Conservation (phyloP, 2,797 vertebrate genomes). For the Fistularia commersonii region DNA sequence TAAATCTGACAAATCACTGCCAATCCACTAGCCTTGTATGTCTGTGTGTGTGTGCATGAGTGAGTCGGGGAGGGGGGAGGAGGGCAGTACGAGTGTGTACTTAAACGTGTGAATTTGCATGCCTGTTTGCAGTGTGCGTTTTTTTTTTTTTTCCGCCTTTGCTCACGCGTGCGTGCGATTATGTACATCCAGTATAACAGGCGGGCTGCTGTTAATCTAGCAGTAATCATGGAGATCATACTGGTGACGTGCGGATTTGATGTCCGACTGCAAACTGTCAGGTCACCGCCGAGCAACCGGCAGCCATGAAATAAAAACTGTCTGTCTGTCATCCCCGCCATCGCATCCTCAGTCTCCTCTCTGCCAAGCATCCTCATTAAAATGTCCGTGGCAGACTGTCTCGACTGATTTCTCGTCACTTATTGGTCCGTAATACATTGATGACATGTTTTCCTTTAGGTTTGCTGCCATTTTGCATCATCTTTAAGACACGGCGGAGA, state of each 20-base stretch:
- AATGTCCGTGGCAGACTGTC: slow-evolving; percentile 41
- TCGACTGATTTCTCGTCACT: slow-evolving; percentile 53
- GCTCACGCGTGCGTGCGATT: slow-evolving; percentile 23
- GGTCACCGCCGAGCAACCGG: slow-evolving; percentile 37
- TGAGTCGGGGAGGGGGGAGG: background rate
- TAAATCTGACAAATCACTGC: slow-evolving; percentile 67
- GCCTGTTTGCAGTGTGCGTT: slow-evolving; percentile 6
- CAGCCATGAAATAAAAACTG: slow-evolving; percentile 46
- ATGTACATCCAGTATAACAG: slow-evolving; percentile 25
- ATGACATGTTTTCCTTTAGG: slow-evolving; percentile 59
- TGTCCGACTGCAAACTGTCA: slow-evolving; percentile 26
- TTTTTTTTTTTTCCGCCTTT: slow-evolving; percentile 13
- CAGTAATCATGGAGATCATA: slow-evolving; percentile 51
- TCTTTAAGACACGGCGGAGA: slow-evolving; percentile 25
- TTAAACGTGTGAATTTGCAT: slow-evolving; percentile 17
- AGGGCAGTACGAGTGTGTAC: background rate
- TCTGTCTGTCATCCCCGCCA: slow-evolving; percentile 38
- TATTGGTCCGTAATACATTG: slow-evolving; percentile 52
- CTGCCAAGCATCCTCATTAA: slow-evolving; percentile 48
- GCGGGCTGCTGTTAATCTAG: slow-evolving; percentile 50
- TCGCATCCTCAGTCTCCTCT: slow-evolving; percentile 25
- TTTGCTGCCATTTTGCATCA: slow-evolving; percentile 54
- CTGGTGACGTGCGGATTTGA: slow-evolving; percentile 38
- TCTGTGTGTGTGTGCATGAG: slow-evolving; percentile 1
- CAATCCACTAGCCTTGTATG: slow-evolving; percentile 53